These are phyloP conservation scores for Aplysia californica DNA, from an alignment of 1,140 invertebrate genomes.

Conservation along the genomic window DNA sequence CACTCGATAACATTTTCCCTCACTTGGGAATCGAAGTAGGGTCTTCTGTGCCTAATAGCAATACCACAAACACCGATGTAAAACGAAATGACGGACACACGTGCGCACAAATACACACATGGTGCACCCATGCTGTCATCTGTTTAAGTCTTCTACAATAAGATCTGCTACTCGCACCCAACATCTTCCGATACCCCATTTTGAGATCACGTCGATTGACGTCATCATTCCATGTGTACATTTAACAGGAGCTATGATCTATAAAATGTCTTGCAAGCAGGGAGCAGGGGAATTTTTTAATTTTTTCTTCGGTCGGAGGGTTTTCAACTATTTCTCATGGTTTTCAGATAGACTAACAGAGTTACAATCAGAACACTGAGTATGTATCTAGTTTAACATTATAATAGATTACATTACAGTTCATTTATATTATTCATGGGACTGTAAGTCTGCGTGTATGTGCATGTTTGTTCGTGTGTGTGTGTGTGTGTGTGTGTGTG, in stretches of 20 bases:
- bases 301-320: constrained; percentile 67
- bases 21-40: too few relatives aligned
- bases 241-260: background rate
- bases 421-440: too few relatives aligned
- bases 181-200: background rate
- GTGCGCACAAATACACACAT: background rate
- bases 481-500: too few relatives aligned
- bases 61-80: background rate
- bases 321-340: constrained; percentile 67
- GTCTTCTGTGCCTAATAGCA: background rate
- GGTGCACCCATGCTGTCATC: background rate
- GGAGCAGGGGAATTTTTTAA: background rate
- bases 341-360: constrained; percentile 70
- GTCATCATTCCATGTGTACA: background rate
- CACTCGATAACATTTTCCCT: too few relatives aligned
- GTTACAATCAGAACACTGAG: too few relatives aligned
- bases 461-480: too few relatives aligned
- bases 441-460: too few relatives aligned
- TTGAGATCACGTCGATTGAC: background rate
- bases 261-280: background rate
- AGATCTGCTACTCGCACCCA: background rate
- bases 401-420: too few relatives aligned
- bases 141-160: background rate
- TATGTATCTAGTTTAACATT: too few relatives aligned
- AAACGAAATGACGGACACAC: background rate